Conservation (phyloP, 2,888 invertebrate species). For the Cloeon dipterum region DNA sequence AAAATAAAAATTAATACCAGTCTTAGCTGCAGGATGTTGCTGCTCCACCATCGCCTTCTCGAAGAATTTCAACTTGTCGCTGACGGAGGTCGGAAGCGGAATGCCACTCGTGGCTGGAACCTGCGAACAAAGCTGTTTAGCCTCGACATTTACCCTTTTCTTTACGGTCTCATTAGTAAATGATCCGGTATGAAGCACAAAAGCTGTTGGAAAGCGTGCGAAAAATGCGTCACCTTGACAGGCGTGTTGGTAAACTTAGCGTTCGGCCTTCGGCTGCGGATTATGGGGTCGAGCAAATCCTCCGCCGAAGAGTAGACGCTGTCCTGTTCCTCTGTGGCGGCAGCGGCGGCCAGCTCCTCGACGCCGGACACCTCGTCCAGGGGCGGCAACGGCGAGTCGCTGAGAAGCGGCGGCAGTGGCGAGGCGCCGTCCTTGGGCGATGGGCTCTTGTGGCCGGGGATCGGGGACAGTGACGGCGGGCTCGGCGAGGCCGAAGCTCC, state of each 20-base stretch:
- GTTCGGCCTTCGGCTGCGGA: constrained; percentile 9
- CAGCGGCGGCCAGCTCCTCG: neutral
- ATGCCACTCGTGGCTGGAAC: neutral
- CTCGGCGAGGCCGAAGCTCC: neutral
- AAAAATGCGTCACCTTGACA: too few relatives aligned
- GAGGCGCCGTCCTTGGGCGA: constrained; percentile 14
- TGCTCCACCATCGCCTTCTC: constrained; percentile 90
- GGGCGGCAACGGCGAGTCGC: constrained; percentile 21
- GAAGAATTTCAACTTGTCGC: constrained; percentile 85
- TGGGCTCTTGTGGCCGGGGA: constrained; percentile 2
- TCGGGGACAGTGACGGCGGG: neutral
- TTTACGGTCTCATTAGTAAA: too few relatives aligned
- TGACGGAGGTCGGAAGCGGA: constrained; percentile 26
- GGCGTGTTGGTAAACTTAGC: constrained; percentile 4
- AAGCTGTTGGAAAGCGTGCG: too few relatives aligned
- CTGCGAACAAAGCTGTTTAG: too few relatives aligned
- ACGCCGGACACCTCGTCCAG: neutral
- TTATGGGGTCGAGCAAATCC: constrained; percentile 10
- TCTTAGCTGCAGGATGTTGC: constrained; percentile 61
- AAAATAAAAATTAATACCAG: too few relatives aligned
- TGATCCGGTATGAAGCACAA: too few relatives aligned
- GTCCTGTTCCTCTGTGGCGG: constrained; percentile 4
- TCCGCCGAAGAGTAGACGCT: constrained; percentile 8
- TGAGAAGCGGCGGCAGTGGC: constrained; percentile 24
- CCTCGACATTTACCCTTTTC: too few relatives aligned